Conservation (phyloP, 2,888 invertebrate species). For the Agrochola macilenta region DNA sequence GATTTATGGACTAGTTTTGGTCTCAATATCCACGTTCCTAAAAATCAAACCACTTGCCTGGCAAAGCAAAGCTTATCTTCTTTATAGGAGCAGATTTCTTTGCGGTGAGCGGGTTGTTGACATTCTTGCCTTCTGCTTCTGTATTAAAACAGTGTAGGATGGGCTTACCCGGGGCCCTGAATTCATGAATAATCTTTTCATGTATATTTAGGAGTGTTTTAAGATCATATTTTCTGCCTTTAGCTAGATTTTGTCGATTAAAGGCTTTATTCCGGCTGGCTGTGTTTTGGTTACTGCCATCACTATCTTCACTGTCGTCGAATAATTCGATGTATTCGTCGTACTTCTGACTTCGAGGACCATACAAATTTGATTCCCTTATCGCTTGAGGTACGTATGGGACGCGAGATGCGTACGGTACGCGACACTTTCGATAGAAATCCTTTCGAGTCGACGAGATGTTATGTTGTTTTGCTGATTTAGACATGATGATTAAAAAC, state of each 20-base stretch:
- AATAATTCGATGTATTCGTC: conserved; percentile 38
- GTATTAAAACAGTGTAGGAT: conserved; percentile 20
- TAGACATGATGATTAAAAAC: conserved; percentile 34
- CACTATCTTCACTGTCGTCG: conserved; percentile 11
- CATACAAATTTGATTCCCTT: conserved; percentile 5
- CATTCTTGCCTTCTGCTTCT: not conserved
- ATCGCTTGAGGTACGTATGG: conserved; percentile 18
- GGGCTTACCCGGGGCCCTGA: not conserved
- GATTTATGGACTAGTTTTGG: not conserved
- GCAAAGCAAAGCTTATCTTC: conserved; percentile 28
- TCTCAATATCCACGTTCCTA: not conserved
- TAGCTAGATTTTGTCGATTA: not conserved
- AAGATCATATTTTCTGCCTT: not conserved
- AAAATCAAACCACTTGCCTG: conserved; percentile 27
- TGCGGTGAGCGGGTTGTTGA: not conserved
- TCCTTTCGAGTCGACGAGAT: not conserved
- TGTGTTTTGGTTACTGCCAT: not conserved
- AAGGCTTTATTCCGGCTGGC: not conserved
- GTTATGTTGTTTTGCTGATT: not conserved
- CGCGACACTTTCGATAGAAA: not conserved
- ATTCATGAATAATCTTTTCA: not conserved
- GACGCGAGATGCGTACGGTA: not conserved
- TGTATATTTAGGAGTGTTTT: not conserved
- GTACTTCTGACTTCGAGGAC: conserved; percentile 19
- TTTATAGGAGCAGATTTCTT: conserved; percentile 43